Percentiles rank a stretch among this genome's conserved stretches.
phyloP scores from a whole-genome alignment of 2,113 vertebrate genomes.

The Lophotis ruficrista region DNA sequence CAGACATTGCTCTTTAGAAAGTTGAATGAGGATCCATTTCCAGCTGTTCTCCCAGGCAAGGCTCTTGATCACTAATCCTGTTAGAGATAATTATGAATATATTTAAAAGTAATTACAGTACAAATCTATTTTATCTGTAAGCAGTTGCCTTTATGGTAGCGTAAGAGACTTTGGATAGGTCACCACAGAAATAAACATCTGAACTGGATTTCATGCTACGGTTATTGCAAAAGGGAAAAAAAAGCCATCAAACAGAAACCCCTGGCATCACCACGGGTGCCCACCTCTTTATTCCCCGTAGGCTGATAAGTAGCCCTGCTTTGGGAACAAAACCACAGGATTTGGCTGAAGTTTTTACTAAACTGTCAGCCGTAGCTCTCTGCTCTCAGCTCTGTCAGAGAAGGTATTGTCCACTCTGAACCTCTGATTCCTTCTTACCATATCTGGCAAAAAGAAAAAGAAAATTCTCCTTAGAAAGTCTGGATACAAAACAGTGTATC shows the following conservation, averaged over 20 bases:
- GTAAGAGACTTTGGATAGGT: not conserved
- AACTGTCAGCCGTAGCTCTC: not conserved
- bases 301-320: not conserved
- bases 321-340: not conserved
- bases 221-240: not conserved
- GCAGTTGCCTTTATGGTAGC: conserved; percentile 36
- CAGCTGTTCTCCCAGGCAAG: conserved; percentile 1
- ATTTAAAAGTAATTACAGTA: conserved; percentile 31
- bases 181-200: conserved; percentile 51
- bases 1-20: not conserved
- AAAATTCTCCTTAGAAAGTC: not conserved
- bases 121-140: conserved; percentile 21
- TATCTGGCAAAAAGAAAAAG: not conserved
- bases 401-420: not conserved
- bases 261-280: not conserved
- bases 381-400: not conserved
- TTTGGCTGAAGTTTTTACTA: not conserved
- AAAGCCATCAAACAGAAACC: not conserved
- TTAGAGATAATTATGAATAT: conserved; percentile 6
- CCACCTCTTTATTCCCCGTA: not conserved
- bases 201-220: conserved; percentile 44
- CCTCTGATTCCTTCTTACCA: not conserved
- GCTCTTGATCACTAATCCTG: conserved; percentile 25
- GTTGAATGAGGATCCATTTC: not conserved
- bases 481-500: not conserved